Conservation (phyloP, 2,797 vertebrate genomes). For the Acestrorhynchus altus region DNA sequence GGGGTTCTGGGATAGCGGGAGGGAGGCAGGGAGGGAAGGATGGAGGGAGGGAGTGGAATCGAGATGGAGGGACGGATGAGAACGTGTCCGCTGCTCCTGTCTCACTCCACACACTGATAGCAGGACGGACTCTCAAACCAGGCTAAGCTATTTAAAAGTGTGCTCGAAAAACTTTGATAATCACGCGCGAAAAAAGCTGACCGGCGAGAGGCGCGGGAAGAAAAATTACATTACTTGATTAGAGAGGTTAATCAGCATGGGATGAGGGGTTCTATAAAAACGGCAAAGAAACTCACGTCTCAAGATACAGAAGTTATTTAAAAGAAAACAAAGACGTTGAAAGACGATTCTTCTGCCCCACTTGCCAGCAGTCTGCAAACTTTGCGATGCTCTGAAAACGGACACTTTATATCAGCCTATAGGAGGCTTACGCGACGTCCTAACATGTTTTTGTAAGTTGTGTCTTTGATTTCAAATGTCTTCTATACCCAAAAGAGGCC, state of each 20-base stretch:
- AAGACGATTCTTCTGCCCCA: constrained; percentile 17
- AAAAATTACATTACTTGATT: constrained; percentile 33
- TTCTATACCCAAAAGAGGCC: too few species aligned
- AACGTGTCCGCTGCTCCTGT: constrained; percentile 45
- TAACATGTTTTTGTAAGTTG: too few species aligned
- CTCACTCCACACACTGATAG: constrained; percentile 52
- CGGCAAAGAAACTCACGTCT: constrained; percentile 22
- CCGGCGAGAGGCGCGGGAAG: constrained; percentile 16
- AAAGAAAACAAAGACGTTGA: constrained; percentile 35
- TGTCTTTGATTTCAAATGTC: too few species aligned
- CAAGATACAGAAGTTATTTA: constrained; percentile 45
- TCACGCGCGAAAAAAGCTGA: constrained; percentile 33
- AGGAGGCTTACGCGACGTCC: too few species aligned
- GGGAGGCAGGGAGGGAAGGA: constrained; percentile 60
- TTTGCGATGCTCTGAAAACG: constrained; percentile 34
- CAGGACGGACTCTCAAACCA: constrained; percentile 33
- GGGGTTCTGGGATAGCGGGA: constrained; percentile 69
- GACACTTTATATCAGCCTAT: background rate
- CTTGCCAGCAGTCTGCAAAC: constrained; percentile 32
- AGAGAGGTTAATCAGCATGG: constrained; percentile 55
- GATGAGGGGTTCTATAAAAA: constrained; percentile 35
- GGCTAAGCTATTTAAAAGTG: constrained; percentile 50
- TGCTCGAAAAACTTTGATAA: constrained; percentile 34
- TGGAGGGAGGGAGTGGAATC: constrained; percentile 15
- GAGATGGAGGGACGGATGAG: constrained; percentile 44